Percentiles rank a stretch among this genome's conserved stretches.
Conservation (phyloP, 2,888 invertebrate species). For the Camptogramma bilineatum region DNA sequence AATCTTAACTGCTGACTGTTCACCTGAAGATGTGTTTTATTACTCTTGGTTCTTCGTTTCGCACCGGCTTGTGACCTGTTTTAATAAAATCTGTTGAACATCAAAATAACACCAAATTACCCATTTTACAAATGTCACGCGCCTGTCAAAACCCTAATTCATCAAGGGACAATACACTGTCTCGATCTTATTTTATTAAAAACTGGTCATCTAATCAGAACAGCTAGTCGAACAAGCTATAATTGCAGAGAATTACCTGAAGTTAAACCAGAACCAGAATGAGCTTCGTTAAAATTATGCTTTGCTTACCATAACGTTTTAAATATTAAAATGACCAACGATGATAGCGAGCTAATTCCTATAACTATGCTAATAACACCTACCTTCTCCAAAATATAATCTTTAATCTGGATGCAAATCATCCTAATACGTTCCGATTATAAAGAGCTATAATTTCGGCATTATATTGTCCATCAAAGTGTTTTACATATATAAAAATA, state of each 20-base stretch:
- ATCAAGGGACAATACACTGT: slow-evolving; percentile 28
- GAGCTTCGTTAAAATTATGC: slow-evolving; percentile 67
- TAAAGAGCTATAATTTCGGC: slow-evolving; percentile 83
- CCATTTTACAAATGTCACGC: not conserved
- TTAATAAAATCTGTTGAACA: not conserved
- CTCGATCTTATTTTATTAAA: slow-evolving; percentile 39
- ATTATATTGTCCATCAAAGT: slow-evolving; percentile 85
- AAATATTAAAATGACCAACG: slow-evolving; percentile 79
- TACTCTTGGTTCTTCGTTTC: slow-evolving; percentile 1
- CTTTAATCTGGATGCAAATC: slow-evolving; percentile 85
- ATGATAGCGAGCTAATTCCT: slow-evolving; percentile 79
- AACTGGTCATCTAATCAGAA: slow-evolving; percentile 47
- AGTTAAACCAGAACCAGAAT: slow-evolving; percentile 61
- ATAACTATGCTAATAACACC: slow-evolving; percentile 84
- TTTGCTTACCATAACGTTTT: slow-evolving; percentile 72
- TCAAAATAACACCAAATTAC: not conserved
- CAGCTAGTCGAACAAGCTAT: slow-evolving; percentile 55
- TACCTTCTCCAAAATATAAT: slow-evolving; percentile 82
- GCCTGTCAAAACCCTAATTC: not conserved
- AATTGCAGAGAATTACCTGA: slow-evolving; percentile 57
- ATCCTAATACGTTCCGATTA: slow-evolving; percentile 84
- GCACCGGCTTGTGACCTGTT: not conserved
- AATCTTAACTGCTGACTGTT: slow-evolving; percentile 71
- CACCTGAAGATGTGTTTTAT: slow-evolving; percentile 43
- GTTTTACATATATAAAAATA: slow-evolving; percentile 84